Evolutionary conservation across 2,888 invertebrate genomes (phyloP).

Genomic region (Sinotaia quadrata): DNA sequence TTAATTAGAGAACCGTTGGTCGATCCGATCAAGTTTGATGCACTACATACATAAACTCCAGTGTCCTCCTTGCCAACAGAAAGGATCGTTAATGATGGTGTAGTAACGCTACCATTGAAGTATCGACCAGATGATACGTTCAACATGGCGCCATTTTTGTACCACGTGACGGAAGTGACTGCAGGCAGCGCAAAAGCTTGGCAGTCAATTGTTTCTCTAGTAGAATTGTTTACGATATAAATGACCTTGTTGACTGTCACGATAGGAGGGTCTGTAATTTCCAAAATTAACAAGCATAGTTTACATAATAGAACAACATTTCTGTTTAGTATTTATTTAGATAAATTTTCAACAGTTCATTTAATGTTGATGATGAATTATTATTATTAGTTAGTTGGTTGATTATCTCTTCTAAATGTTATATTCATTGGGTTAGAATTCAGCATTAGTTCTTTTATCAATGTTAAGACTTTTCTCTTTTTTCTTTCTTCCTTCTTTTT

Average conservation of each 20-base stretch:
- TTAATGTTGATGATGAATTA: background rate
- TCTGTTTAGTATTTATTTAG: too few species aligned
- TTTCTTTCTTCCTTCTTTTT: too few species aligned
- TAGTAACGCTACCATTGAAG: background rate
- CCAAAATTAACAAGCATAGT: too few species aligned
- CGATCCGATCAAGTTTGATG: conserved; percentile 5
- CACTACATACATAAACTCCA: conserved; percentile 8
- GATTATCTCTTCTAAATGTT: background rate
- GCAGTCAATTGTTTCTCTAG: background rate
- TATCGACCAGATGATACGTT: conserved; percentile 8
- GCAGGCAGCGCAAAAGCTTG: background rate
- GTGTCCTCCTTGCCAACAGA: background rate
- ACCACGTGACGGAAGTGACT: conserved; percentile 18
- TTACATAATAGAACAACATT: too few species aligned
- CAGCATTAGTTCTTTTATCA: too few species aligned
- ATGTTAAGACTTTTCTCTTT: too few species aligned
- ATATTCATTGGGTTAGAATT: background rate
- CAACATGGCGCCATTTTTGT: conserved; percentile 14
- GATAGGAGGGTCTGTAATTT: background rate
- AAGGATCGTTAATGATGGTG: background rate
- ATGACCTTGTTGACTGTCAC: conserved; percentile 2
- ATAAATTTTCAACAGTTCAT: background rate
- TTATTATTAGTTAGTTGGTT: background rate
- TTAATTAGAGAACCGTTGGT: background rate
- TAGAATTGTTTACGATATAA: conserved; percentile 6